phyloP scores from a whole-genome alignment of 2,888 invertebrate species.

The Papilio elwesi region DNA sequence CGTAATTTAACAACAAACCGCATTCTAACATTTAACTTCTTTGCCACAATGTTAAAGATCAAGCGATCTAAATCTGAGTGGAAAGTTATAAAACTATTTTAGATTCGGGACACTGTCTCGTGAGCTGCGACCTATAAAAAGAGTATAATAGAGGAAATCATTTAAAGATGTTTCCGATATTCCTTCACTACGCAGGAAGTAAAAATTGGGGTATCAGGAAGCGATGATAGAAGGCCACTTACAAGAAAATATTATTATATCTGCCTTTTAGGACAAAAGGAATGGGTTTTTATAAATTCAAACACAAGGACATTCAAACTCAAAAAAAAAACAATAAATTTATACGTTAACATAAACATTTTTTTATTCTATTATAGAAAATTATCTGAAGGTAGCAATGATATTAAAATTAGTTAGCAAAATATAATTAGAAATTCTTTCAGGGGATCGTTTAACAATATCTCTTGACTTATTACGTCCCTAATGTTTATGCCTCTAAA shows the following conservation, averaged over 20 bases:
- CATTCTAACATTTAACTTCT: constrained; percentile 37
- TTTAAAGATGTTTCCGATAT: constrained; percentile 70
- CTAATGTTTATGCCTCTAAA: neutral
- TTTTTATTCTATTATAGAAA: neutral
- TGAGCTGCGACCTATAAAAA: constrained; percentile 55
- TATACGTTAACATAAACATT: too few species aligned
- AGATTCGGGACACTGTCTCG: constrained; percentile 55
- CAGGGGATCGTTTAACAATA: neutral
- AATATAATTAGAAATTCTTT: neutral
- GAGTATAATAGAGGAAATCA: constrained; percentile 77
- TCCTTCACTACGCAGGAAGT: constrained; percentile 50
- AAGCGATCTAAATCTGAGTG: constrained; percentile 16
- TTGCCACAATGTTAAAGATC: constrained; percentile 33
- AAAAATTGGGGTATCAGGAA: constrained; percentile 51
- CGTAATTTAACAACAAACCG: neutral
- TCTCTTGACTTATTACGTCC: neutral
- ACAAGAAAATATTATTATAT: neutral
- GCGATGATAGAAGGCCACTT: neutral
- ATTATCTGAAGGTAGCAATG: neutral
- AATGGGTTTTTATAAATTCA: too few species aligned
- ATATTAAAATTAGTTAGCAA: neutral
- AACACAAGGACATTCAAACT: too few species aligned
- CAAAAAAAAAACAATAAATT: too few species aligned
- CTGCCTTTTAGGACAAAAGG: too few species aligned
- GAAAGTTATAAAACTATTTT: constrained; percentile 62